Conservation (phyloP, 2,888 invertebrate species). For the Meandrusa payeni region DNA sequence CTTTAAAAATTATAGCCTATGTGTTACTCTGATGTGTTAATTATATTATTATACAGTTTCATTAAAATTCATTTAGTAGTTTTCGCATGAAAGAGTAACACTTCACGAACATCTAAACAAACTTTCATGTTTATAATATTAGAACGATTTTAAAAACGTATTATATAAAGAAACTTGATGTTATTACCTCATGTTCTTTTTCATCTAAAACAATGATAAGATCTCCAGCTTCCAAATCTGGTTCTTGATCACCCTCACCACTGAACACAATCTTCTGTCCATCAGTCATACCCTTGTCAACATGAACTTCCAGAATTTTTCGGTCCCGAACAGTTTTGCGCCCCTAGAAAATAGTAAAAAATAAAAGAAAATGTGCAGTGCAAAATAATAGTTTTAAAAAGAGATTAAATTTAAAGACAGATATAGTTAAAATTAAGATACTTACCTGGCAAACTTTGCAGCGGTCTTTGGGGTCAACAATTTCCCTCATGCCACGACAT, state of each 20-base stretch:
- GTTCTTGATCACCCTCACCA: constrained; percentile 98
- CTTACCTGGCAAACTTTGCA: constrained; percentile 92
- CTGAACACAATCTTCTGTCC: constrained; percentile 96
- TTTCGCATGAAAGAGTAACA: too few relatives aligned
- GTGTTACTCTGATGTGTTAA: too few relatives aligned
- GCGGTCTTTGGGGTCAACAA: constrained; percentile 93
- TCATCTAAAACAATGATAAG: constrained; percentile 97
- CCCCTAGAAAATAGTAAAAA: constrained; percentile 73
- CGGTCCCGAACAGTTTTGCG: constrained; percentile 94
- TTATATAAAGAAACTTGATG: too few relatives aligned
- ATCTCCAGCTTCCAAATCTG: constrained; percentile 96
- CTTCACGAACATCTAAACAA: too few relatives aligned
- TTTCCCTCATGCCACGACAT: constrained; percentile 93
- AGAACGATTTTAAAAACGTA: too few relatives aligned
- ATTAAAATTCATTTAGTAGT: too few relatives aligned
- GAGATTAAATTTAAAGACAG: neutral
- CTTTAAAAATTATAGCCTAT: too few relatives aligned
- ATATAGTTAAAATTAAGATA: neutral
- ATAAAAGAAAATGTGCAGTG: neutral
- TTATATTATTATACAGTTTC: too few relatives aligned
- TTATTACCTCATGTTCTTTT: constrained; percentile 87
- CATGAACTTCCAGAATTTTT: constrained; percentile 96
- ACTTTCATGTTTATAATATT: too few relatives aligned
- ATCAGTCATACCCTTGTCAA: constrained; percentile 97
- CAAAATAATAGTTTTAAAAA: neutral